Evolutionary conservation across 2,113 vertebrate species (phyloP).

Genomic region (Balaeniceps rex): DNA sequence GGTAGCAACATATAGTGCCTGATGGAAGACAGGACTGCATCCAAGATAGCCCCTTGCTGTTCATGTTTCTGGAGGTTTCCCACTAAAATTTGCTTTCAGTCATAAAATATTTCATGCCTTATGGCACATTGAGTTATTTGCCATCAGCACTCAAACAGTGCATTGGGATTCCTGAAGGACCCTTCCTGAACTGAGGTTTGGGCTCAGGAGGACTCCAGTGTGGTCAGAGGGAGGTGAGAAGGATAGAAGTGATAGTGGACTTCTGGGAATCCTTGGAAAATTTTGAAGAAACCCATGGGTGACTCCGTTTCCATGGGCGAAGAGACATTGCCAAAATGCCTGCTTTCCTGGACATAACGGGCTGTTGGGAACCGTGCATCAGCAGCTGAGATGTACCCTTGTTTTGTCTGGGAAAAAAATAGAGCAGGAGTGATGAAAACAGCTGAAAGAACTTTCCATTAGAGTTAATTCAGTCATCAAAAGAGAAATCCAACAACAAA

Average conservation of each 20-base stretch:
- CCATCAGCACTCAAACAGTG: background rate
- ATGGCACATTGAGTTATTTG: background rate
- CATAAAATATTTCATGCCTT: background rate
- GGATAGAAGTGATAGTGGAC: background rate
- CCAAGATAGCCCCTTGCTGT: background rate
- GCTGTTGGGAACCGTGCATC: background rate
- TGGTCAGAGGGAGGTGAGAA: background rate
- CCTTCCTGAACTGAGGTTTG: background rate
- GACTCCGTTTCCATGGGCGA: background rate
- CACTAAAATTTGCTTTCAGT: background rate
- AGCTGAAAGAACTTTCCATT: constrained; percentile 21
- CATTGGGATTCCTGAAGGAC: background rate
- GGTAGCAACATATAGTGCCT: background rate
- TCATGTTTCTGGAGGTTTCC: background rate
- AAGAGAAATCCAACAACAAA: constrained; percentile 18
- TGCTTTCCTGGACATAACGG: background rate
- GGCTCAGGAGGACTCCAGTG: background rate
- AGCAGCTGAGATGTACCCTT: background rate
- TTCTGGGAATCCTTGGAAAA: background rate
- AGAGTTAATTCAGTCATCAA: background rate
- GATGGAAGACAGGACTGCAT: background rate
- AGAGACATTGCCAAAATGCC: background rate
- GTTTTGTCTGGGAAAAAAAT: background rate
- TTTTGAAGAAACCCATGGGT: background rate
- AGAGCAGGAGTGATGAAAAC: background rate